phyloP scores from a whole-genome alignment of 2,113 vertebrate genomes.

The Brienomyrus brachyistius region DNA sequence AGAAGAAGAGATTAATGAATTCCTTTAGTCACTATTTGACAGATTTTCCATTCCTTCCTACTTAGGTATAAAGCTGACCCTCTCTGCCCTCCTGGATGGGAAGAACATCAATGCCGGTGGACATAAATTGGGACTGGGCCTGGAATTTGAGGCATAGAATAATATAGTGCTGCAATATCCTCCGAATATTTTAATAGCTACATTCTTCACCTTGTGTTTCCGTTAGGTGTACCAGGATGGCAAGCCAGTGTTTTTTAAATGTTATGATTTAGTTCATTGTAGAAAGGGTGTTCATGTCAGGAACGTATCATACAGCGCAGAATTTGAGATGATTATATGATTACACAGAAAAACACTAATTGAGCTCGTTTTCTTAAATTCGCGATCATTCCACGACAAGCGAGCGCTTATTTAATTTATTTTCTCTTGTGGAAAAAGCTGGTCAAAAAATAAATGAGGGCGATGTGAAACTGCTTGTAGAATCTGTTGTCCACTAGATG shows the following conservation, averaged over 20 bases:
- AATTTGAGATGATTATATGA: neutral
- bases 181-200: slow-evolving; percentile 66
- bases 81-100: slow-evolving; percentile 91
- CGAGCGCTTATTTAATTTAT: slow-evolving; percentile 37
- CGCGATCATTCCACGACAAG: slow-evolving; percentile 33
- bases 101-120: slow-evolving; percentile 93
- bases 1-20: slow-evolving; percentile 3
- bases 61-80: slow-evolving; percentile 85
- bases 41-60: neutral
- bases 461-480: slow-evolving; percentile 21
- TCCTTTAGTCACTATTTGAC: neutral
- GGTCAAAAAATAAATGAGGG: neutral
- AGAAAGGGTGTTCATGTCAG: slow-evolving; percentile 49
- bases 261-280: slow-evolving; percentile 57
- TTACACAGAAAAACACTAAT: slow-evolving; percentile 11
- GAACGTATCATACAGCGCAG: slow-evolving; percentile 32
- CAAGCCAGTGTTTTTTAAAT: slow-evolving; percentile 53
- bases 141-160: slow-evolving; percentile 93
- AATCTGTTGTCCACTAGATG: slow-evolving; percentile 36
- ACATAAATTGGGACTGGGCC: slow-evolving; percentile 90
- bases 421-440: slow-evolving; percentile 21
- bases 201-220: slow-evolving; percentile 69
- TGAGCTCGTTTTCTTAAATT: slow-evolving; percentile 16
- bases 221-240: slow-evolving; percentile 72
- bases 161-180: slow-evolving; percentile 39